Evolutionary conservation across 2,113 vertebrate genomes (phyloP).

Genomic region (Ailurus styani): DNA sequence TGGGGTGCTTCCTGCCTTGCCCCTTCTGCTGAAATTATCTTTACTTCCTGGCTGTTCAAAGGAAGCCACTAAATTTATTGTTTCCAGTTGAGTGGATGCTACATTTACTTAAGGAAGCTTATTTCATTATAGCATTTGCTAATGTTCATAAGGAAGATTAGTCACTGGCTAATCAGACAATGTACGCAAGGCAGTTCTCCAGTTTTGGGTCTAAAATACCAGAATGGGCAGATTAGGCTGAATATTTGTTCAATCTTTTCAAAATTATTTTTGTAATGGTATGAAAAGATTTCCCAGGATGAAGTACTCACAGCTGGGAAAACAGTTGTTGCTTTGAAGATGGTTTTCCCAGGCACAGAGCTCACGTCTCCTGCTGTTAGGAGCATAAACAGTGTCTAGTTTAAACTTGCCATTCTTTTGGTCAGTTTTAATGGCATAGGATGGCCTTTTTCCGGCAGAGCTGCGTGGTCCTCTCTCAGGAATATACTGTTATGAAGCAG

Average conservation of each 20-base stretch:
- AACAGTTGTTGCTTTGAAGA: constrained; percentile 88
- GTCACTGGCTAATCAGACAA: not conserved
- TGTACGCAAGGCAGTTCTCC: not conserved
- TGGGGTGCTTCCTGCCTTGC: not conserved
- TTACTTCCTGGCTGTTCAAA: not conserved
- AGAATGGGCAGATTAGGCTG: constrained; percentile 71
- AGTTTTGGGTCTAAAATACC: constrained; percentile 57
- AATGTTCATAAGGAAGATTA: not conserved
- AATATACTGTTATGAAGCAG: not conserved
- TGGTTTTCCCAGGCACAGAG: constrained; percentile 84
- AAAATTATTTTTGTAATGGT: constrained; percentile 80
- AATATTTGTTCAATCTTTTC: constrained; percentile 79
- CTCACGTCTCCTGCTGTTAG: constrained; percentile 81
- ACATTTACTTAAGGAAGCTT: not conserved
- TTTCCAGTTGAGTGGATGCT: not conserved
- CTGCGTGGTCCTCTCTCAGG: not conserved
- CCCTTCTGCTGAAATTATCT: not conserved
- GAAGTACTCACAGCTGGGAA: constrained; percentile 85
- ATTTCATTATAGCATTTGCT: not conserved
- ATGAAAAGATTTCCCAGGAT: constrained; percentile 85
- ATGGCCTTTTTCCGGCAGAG: constrained; percentile 46
- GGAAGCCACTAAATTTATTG: not conserved
- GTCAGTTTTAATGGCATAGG: constrained; percentile 53
- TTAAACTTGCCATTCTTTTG: constrained; percentile 39
- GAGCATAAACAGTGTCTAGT: constrained; percentile 76